Evolutionary conservation across 1,140 invertebrate genomes (phyloP).

Genomic region (Marisa cornuarietis): DNA sequence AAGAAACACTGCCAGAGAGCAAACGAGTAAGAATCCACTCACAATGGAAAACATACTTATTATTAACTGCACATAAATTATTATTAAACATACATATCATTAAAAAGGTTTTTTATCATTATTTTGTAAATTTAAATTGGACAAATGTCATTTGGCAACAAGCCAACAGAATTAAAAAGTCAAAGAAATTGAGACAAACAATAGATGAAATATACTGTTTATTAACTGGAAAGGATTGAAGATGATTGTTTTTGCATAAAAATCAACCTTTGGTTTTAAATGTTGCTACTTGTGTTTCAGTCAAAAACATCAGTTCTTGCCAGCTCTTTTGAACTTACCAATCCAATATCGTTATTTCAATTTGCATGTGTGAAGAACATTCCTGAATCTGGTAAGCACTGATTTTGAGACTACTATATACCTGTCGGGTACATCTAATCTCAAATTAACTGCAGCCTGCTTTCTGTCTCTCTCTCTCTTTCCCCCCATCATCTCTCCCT

Average conservation of each 20-base stretch:
- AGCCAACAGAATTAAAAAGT: too few species aligned
- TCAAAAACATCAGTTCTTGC: slow-evolving; percentile 75
- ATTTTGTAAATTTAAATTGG: too few species aligned
- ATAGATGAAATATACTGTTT: too few species aligned
- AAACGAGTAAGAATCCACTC: slow-evolving; percentile 63
- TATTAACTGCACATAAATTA: background rate
- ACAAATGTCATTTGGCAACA: too few species aligned
- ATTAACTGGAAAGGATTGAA: too few species aligned
- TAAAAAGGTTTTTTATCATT: too few species aligned
- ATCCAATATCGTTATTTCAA: slow-evolving; percentile 75
- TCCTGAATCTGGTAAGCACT: slow-evolving; percentile 52
- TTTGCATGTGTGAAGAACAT: slow-evolving; percentile 69
- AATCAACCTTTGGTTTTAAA: slow-evolving; percentile 3
- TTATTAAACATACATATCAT: background rate
- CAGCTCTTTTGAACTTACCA: slow-evolving; percentile 80
- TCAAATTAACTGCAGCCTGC: too few species aligned
- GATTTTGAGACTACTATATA: too few species aligned
- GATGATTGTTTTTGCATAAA: background rate
- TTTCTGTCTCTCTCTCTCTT: too few species aligned
- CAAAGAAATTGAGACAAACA: too few species aligned
- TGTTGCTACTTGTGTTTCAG: slow-evolving; percentile 68
- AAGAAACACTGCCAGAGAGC: slow-evolving; percentile 86
- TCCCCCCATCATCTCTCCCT: too few species aligned
- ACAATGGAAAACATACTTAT: background rate
- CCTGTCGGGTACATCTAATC: too few species aligned